phyloP scores from a whole-genome alignment of 1,140 invertebrate species.

The Rhopalosiphum maidis region DNA sequence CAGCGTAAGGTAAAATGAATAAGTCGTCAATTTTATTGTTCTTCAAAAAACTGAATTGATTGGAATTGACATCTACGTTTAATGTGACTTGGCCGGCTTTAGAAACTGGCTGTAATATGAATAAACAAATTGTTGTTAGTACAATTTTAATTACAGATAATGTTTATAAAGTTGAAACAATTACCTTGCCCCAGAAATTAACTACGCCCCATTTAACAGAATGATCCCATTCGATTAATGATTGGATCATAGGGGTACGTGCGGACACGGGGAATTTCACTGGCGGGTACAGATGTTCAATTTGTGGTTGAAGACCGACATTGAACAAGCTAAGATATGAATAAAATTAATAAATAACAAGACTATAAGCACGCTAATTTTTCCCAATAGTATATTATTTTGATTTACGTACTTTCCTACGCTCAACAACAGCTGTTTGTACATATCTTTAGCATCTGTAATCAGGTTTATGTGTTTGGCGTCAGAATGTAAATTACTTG shows the following conservation, averaged over 20 bases:
- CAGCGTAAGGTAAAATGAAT: conserved; percentile 41
- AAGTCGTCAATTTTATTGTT: conserved; percentile 41
- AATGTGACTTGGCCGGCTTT: conserved; percentile 30
- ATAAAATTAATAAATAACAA: neutral
- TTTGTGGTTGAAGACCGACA: conserved; percentile 70
- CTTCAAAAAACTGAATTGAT: conserved; percentile 43
- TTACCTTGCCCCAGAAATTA: conserved; percentile 48
- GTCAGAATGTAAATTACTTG: neutral
- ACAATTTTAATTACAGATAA: neutral
- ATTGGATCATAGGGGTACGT: conserved; percentile 76
- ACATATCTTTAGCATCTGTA: neutral
- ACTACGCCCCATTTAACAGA: conserved; percentile 62
- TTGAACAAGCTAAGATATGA: conserved; percentile 69
- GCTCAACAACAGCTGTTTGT: conserved; percentile 30
- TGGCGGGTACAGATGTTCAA: conserved; percentile 69
- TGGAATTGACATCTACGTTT: conserved; percentile 23
- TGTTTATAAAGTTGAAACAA: neutral
- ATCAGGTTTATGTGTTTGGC: neutral
- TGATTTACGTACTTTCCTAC: conserved; percentile 40
- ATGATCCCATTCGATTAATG: conserved; percentile 78
- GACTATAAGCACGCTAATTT: neutral
- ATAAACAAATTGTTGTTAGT: neutral
- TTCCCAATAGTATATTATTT: neutral
- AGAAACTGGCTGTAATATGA: neutral
- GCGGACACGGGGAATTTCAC: conserved; percentile 76